Evolutionary conservation across 2,888 invertebrate genomes (phyloP).

Genomic region (Aromia moschata): DNA sequence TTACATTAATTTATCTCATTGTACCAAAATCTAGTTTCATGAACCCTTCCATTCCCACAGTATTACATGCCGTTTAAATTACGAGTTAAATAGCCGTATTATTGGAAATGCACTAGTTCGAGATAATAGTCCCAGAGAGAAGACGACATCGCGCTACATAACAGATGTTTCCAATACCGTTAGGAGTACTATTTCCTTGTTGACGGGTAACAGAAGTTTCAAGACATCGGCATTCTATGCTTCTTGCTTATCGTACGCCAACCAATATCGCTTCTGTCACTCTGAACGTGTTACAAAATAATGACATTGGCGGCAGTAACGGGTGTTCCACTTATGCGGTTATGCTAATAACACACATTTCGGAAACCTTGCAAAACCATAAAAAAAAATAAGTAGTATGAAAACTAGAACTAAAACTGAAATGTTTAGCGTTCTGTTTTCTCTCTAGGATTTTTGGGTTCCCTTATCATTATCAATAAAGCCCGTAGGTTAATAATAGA

Average conservation of each 20-base stretch:
- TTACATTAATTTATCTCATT: no score
- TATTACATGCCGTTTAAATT: background rate
- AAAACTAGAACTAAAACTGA: no score
- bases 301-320: background rate
- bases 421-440: background rate
- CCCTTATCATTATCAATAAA: no score
- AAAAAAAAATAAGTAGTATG: background rate
- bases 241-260: background rate
- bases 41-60: background rate
- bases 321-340: background rate
- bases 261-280: slow-evolving; percentile 9
- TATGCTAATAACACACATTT: slow-evolving; percentile 6
- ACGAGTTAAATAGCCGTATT: slow-evolving; percentile 4
- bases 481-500: no score
- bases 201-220: slow-evolving; percentile 14
- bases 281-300: background rate
- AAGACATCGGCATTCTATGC: slow-evolving; percentile 5
- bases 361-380: background rate
- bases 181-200: slow-evolving; percentile 17
- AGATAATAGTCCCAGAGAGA: slow-evolving; percentile 25
- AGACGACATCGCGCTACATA: slow-evolving; percentile 19
- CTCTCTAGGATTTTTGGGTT: no score
- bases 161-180: slow-evolving; percentile 32
- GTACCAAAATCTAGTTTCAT: no score
- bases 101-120: slow-evolving; percentile 23